Evolutionary conservation across 2,888 invertebrate genomes (phyloP), one percentile per base, ranked within the genome.

Genomic region (Anodontia alba): DNA sequence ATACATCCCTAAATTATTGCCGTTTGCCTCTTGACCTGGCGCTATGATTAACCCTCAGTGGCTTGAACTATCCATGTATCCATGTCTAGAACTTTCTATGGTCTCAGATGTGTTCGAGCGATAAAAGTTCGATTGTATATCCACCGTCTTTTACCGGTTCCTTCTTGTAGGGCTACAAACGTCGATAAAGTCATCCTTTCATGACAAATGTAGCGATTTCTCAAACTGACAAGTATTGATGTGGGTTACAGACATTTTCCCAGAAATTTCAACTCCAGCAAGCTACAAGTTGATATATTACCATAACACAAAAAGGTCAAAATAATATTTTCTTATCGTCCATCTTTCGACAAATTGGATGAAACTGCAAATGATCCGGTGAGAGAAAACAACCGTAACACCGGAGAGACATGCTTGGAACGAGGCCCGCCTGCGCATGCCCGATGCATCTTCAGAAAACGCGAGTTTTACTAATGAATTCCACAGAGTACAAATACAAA

Each of bases 151-250:
- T n/a, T n/a, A n/a, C n/a, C n/a, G n/a, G n/a, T n/a, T n/a, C n/a
- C n/a, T n/a, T n/a, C n/a, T n/a, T n/a, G n/a, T n/a, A n/a, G n/a
- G 38, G 38, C 38, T 38, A 38, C 7, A 46, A 15, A 46, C 46
- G n/a, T 46, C 46, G 46, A 46, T 46, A 20, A 7, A 46, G 46
- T 46, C 46, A 46, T 12, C 46, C 46, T 2, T 38, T 46, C 46
- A 46, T 62, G 62, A 62, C 33, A 62, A 62, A 62, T 62, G 62
- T 62, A 5, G 62, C 33, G 7, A 62, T 62, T 62, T 62, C 62
- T 62, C 62, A 62, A 62, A 3, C 26, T 62, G 62, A 62, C 62
- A 62, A 62, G 62, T 62, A 62, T 62, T 62, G 62, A 62, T 62
- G 62, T 33, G 20, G 23, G 33, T 62, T 62, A 29, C 33, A 62